Conservation (phyloP, 2,888 invertebrate genomes). For the Drosophila yooni region DNA sequence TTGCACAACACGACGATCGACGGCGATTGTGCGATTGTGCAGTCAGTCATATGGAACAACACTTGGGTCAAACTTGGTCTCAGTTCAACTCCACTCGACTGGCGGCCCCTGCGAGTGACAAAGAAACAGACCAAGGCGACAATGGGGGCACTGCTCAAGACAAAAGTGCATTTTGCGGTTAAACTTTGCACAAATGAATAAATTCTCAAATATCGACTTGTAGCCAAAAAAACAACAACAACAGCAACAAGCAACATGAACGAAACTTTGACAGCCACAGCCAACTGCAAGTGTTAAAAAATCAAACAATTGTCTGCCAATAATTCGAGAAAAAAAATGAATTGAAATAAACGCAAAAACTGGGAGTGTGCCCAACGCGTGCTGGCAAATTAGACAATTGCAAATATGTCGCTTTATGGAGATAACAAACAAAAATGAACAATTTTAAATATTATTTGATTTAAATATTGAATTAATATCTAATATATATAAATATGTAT, state of each 20-base stretch:
- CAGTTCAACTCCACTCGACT: slow-evolving; percentile 13
- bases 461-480: neutral
- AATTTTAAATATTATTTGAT: neutral
- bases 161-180: slow-evolving; percentile 70
- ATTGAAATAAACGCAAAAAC: slow-evolving; percentile 25
- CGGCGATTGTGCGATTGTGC: slow-evolving; percentile 65
- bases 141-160: slow-evolving; percentile 27
- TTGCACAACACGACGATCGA: slow-evolving; percentile 57
- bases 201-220: slow-evolving; percentile 38
- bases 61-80: slow-evolving; percentile 36
- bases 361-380: slow-evolving; percentile 45
- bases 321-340: slow-evolving; percentile 5
- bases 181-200: slow-evolving; percentile 47
- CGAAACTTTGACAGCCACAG: slow-evolving; percentile 51
- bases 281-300: slow-evolving; percentile 49
- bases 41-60: slow-evolving; percentile 58
- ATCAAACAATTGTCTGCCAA: slow-evolving; percentile 44
- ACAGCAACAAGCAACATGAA: slow-evolving; percentile 26
- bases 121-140: slow-evolving; percentile 39
- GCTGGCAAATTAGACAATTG: slow-evolving; percentile 52
- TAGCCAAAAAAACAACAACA: slow-evolving; percentile 17
- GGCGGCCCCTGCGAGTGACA: slow-evolving; percentile 36
- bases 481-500: too few species aligned
- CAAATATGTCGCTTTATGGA: slow-evolving; percentile 6
- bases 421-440: neutral